phyloP scores from a whole-genome alignment of 2,888 invertebrate species.

The Penaeus monodon region DNA sequence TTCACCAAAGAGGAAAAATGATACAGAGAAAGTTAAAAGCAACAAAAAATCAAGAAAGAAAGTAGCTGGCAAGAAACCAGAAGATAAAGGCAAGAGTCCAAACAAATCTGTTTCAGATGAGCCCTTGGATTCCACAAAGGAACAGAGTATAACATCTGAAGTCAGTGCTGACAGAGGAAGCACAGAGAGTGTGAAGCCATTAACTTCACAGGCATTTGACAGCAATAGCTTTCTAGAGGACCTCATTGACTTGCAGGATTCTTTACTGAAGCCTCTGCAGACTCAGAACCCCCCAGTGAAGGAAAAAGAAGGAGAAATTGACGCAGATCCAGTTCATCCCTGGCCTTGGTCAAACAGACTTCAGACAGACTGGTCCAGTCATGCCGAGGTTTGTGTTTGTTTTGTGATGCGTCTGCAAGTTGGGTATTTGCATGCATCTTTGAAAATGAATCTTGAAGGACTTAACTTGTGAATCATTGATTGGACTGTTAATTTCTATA shows the following conservation, averaged over 20 bases:
- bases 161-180: background rate
- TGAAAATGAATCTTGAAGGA: no score
- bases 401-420: background rate
- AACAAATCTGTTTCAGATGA: no score
- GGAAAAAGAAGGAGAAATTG: conserved; percentile 1
- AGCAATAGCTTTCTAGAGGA: conserved; percentile 22
- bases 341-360: conserved; percentile 34
- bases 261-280: conserved; percentile 30
- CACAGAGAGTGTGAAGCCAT: background rate
- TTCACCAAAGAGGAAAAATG: background rate
- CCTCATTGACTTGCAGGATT: conserved; percentile 43
- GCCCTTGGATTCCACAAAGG: background rate
- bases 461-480: no score
- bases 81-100: no score
- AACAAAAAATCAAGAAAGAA: background rate
- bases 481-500: no score
- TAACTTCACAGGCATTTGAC: background rate
- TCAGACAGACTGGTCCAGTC: conserved; percentile 25
- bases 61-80: background rate
- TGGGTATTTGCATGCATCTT: no score
- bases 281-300: background rate
- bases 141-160: background rate
- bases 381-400: conserved; percentile 10
- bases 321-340: background rate
- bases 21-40: background rate